Evolutionary conservation across 2,888 invertebrate species (phyloP).

Genomic region (Eustalomyia histrio): DNA sequence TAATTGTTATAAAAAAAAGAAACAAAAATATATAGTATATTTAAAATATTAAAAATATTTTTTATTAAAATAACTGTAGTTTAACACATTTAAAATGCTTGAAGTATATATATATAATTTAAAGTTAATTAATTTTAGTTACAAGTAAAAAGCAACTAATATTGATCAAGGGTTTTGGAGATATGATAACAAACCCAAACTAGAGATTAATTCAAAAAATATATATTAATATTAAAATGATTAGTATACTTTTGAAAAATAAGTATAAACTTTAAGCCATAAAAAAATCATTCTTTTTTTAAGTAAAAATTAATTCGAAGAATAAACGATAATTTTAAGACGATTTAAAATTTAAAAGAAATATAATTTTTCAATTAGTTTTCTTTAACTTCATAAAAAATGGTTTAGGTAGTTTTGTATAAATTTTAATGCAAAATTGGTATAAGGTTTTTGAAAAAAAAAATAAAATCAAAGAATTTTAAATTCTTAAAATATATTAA

Average conservation of each 20-base stretch:
- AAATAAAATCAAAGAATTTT: background rate
- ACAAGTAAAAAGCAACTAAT: background rate
- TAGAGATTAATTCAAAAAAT: constrained; percentile 6
- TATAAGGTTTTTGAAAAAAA: background rate
- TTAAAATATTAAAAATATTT: constrained; percentile 23
- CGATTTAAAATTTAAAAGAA: constrained; percentile 27
- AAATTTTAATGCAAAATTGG: background rate
- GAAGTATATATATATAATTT: background rate
- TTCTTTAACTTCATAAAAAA: constrained; percentile 20
- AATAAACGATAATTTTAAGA: constrained; percentile 53
- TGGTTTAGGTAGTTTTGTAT: background rate
- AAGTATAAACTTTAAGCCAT: constrained; percentile 31
- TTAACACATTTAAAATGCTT: constrained; percentile 21
- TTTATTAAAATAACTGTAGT: constrained; percentile 21
- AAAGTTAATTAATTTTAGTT: constrained; percentile 10
- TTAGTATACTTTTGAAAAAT: constrained; percentile 7
- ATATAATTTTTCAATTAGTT: background rate
- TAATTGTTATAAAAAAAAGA: constrained; percentile 29
- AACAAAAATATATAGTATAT: constrained; percentile 26
- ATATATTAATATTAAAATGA: background rate
- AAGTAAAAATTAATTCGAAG: constrained; percentile 27
- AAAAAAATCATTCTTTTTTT: constrained; percentile 27
- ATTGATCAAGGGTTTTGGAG: background rate
- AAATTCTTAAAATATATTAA: too few species aligned
- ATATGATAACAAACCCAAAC: background rate